A percentile compares a stretch with the other conserved stretches of the same genome.
Evolutionary conservation across 2,888 invertebrate genomes (phyloP).

Genomic region (Acleris sparsana): DNA sequence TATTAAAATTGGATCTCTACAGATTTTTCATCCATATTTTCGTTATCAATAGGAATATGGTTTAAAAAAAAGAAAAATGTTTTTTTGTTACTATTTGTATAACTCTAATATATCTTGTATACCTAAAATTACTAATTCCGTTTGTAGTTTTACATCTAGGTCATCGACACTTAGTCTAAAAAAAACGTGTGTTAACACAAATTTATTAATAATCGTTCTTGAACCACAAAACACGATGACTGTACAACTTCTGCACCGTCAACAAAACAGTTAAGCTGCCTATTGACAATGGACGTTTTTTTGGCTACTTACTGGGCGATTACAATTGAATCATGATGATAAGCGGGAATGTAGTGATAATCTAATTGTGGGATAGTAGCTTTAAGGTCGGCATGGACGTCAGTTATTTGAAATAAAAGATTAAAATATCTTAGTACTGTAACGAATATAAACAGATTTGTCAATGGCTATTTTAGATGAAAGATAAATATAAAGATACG

Average conservation of each 20-base stretch:
- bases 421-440: no score
- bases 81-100: no score
- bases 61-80: no score
- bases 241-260: constrained; percentile 44
- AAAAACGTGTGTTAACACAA: constrained; percentile 22
- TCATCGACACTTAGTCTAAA: constrained; percentile 9
- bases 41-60: no score
- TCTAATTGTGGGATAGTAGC: constrained; percentile 75
- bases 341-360: constrained; percentile 60
- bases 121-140: no score
- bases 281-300: constrained; percentile 54
- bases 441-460: no score
- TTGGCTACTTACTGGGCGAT: constrained; percentile 49
- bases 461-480: no score
- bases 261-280: constrained; percentile 56
- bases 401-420: no score
- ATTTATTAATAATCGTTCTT: constrained; percentile 26
- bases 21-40: no score
- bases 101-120: no score
- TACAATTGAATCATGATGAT: constrained; percentile 67
- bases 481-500: no score
- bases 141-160: constrained; percentile 1
- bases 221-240: constrained; percentile 30
- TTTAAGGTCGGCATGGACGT: constrained; percentile 43
- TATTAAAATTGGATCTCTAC: no score